Evolutionary conservation across 2,113 vertebrate species (phyloP), one percentile per base, ranked within the genome.

Genomic region (Platichthys stellatus): DNA sequence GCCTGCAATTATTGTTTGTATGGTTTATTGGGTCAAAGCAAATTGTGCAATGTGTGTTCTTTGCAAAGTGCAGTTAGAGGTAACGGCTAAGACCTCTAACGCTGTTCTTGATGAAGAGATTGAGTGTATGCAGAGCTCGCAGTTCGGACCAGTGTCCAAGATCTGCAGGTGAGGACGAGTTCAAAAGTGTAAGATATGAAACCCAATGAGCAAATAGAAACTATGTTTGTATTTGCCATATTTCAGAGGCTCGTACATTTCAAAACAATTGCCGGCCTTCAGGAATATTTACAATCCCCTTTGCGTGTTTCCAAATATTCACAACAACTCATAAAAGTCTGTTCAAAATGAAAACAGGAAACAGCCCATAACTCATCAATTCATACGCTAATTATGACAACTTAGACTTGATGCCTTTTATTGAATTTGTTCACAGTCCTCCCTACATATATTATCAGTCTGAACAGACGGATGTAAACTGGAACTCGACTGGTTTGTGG

Each of bases 1-100:
- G 82, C 65, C 75, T 70, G 77, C 70, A 90, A 83, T 88, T 89
- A 85, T 59, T 76, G 73, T 80, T 79, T 84, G 66, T 23, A 17
- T 51, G 56, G 64, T n/a, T 5, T 69, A 12, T 47, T 0, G 11
- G 53, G 77, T 87, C 47, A 87, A 88, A 83, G 79, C 43, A 74
- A 84, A 68, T 64, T 47, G 62, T 9, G 58, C 24, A 14, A 59
- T 21, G 35, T 78, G 56, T 74, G 54, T 82, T 86, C 28, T 72
- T 64, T 4, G 17, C 63, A 65, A 60, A 86, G 73, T 86, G 75
- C 64, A 79, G 11, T 72, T 54, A 54, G 70, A 53, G 67, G 60
- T 78, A 63, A 60, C 81, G 63, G 63, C 66, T 62, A 79, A 78
- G 78, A 81, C 76, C 63, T 77, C 38, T 84, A 66, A 83, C 15